Conservation (phyloP, 2,888 invertebrate genomes). For the Eupithecia subumbrata region DNA sequence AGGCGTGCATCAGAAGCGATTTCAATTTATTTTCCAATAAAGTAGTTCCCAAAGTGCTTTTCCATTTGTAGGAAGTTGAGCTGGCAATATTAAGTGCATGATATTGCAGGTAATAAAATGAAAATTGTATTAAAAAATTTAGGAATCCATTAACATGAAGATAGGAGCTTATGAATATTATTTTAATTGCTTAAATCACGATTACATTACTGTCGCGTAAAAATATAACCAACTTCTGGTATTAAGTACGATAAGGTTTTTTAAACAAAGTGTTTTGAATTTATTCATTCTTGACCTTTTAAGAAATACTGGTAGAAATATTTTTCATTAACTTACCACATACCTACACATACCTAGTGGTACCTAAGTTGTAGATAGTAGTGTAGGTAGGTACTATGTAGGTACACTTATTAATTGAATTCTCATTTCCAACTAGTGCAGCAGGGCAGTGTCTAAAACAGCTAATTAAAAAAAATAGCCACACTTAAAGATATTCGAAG, state of each 20-base stretch:
- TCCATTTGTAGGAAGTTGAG: neutral
- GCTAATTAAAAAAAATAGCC: too few relatives aligned
- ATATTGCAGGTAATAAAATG: constrained; percentile 1
- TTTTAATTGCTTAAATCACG: neutral
- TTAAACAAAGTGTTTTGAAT: constrained; percentile 38
- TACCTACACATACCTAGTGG: too few relatives aligned
- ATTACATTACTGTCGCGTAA: neutral
- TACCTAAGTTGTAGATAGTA: too few relatives aligned
- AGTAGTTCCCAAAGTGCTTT: constrained; percentile 16
- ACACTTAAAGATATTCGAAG: neutral
- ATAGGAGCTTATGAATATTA: neutral
- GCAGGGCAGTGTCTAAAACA: too few relatives aligned
- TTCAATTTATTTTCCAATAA: constrained; percentile 30
- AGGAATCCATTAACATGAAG: neutral
- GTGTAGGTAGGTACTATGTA: too few relatives aligned
- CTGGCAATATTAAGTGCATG: neutral
- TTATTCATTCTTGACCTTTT: constrained; percentile 53
- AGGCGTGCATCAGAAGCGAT: constrained; percentile 7
- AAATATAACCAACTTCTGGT: neutral
- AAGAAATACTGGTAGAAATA: constrained; percentile 34
- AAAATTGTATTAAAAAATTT: neutral
- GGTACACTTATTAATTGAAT: too few relatives aligned
- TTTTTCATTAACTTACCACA: neutral
- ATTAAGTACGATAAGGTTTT: neutral
- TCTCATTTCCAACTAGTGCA: too few relatives aligned